Evolutionary conservation across 1,140 invertebrate genomes (phyloP).

Genomic region (Ceratoteleas bidentatus): DNA sequence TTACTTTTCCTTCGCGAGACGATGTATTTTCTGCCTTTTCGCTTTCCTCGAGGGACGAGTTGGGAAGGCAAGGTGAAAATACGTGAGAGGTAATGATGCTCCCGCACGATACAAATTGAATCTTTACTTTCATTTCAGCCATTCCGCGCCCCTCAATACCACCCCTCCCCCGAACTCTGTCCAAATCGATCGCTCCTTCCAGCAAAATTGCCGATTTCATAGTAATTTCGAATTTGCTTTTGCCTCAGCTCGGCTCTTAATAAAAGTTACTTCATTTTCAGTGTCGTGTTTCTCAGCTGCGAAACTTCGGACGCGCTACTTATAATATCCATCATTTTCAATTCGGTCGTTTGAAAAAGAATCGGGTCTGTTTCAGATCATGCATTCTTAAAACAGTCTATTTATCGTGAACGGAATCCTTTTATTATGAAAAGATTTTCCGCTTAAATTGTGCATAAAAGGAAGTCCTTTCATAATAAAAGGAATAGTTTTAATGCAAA

Average conservation of each 20-base stretch:
- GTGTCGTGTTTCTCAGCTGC: constrained; percentile 1
- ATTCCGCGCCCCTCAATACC: constrained; percentile 49
- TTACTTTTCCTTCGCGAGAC: constrained; percentile 66
- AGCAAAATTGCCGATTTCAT: constrained; percentile 64
- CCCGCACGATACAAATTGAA: constrained; percentile 68
- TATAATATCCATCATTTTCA: constrained; percentile 13
- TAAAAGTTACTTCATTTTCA: constrained; percentile 56
- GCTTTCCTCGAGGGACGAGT: constrained; percentile 65
- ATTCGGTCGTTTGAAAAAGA: constrained; percentile 26
- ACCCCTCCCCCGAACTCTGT: constrained; percentile 1
- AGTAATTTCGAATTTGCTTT: constrained; percentile 66
- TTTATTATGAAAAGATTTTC: too few relatives aligned
- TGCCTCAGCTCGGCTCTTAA: constrained; percentile 38
- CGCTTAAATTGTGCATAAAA: too few relatives aligned
- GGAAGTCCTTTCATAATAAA: too few relatives aligned
- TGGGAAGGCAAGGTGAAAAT: constrained; percentile 67
- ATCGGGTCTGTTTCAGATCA: constrained; percentile 33
- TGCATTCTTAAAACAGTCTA: too few relatives aligned
- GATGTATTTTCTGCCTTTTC: constrained; percentile 69
- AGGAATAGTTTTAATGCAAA: too few relatives aligned
- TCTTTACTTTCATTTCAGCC: constrained; percentile 68
- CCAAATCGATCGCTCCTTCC: constrained; percentile 55
- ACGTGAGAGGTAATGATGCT: constrained; percentile 68
- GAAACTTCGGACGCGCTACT: background rate
- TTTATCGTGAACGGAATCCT: too few relatives aligned